phyloP scores from a whole-genome alignment of 2,113 vertebrate species.

The Archilochus colubris region DNA sequence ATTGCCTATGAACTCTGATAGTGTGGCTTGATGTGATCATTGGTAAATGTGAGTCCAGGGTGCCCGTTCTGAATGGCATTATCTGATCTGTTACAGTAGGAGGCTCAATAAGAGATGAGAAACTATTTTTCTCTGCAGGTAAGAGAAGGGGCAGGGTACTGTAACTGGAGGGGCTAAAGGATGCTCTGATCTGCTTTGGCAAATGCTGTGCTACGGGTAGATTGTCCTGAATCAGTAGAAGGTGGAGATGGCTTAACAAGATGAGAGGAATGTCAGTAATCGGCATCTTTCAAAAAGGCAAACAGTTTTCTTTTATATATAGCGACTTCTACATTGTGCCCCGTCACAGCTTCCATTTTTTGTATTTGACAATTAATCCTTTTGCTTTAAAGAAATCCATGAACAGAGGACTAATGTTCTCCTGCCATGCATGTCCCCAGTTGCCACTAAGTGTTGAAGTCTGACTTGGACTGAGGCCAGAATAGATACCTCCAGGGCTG shows the following conservation, averaged over 20 bases:
- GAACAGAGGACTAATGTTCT: neutral
- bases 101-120: neutral
- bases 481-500: slow-evolving; percentile 33
- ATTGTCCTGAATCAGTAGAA: slow-evolving; percentile 6
- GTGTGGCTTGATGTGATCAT: neutral
- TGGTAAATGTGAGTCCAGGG: neutral
- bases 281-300: neutral
- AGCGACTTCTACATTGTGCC: slow-evolving; percentile 13
- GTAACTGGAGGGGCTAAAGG: neutral
- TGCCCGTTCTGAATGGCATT: neutral
- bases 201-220: slow-evolving; percentile 11
- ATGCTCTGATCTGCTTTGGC: neutral
- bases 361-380: slow-evolving; percentile 12
- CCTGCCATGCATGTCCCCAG: neutral
- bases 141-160: fast-evolving
- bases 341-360: neutral
- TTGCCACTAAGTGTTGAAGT: slow-evolving; percentile 22
- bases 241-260: neutral
- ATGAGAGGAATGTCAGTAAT: neutral
- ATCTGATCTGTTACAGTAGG: neutral
- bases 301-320: slow-evolving; percentile 26
- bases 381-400: slow-evolving; percentile 25
- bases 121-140: neutral
- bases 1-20: neutral
- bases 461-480: slow-evolving; percentile 22